Evolutionary conservation across 37 sponge, comb jelly and placozoan genomes (phyloP).

Genomic region (Mnemiopsis leidyi): DNA sequence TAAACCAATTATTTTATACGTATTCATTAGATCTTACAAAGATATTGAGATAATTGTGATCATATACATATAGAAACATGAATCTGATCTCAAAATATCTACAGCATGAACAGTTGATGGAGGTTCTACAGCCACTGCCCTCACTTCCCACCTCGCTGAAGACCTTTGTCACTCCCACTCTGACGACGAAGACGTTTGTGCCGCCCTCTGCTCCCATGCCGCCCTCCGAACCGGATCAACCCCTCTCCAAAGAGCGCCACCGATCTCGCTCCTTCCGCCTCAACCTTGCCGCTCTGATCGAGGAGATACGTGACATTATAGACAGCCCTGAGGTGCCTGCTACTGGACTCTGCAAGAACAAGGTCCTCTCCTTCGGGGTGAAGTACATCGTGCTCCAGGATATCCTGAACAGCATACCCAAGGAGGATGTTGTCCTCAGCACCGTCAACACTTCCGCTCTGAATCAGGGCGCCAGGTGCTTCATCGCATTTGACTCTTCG

Average conservation of each 20-base stretch:
- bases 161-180: background rate
- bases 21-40: too few species aligned
- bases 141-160: background rate
- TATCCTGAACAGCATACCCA: background rate
- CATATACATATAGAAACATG: too few species aligned
- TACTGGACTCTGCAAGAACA: conserved; percentile 48
- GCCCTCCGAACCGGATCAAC: background rate
- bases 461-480: background rate
- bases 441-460: background rate
- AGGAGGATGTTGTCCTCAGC: background rate
- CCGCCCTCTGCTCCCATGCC: background rate
- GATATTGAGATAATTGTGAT: too few species aligned
- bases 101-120: background rate
- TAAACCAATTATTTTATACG: too few species aligned
- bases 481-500: conserved; percentile 24
- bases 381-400: conserved; percentile 50
- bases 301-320: background rate
- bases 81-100: background rate
- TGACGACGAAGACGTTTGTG: background rate
- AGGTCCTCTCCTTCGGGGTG: conserved; percentile 26
- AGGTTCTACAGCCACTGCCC: background rate
- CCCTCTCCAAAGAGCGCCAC: background rate
- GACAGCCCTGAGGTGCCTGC: conserved; percentile 17
- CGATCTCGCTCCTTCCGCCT: conserved; percentile 27
- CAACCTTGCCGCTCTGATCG: conserved; percentile 29